phyloP scores from a whole-genome alignment of 2,113 vertebrate species.

The Taurulus bubalis region DNA sequence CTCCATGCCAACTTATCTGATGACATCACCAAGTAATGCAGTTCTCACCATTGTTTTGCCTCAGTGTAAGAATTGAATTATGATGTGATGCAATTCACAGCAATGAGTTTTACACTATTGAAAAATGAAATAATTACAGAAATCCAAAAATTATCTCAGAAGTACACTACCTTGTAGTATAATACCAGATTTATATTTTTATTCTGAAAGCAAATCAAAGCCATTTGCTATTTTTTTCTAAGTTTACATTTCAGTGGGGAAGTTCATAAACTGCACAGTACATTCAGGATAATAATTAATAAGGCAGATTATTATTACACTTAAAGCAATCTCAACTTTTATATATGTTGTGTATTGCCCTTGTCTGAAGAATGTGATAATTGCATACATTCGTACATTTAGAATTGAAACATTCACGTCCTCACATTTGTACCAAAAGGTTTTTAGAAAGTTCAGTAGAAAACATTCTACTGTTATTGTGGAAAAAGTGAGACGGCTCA shows the following conservation, averaged over 20 bases:
- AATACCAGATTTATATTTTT: slow-evolving; percentile 27
- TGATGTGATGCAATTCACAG: slow-evolving; percentile 83
- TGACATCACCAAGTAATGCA: slow-evolving; percentile 84
- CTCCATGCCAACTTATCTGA: slow-evolving; percentile 76
- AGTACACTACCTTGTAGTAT: slow-evolving; percentile 45
- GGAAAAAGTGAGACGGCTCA: slow-evolving; percentile 7
- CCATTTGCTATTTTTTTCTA: not conserved
- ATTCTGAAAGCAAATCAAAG: slow-evolving; percentile 26
- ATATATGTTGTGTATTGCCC: not conserved
- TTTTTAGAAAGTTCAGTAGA: not conserved
- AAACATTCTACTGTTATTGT: not conserved
- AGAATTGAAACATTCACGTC: not conserved
- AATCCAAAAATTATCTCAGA: slow-evolving; percentile 61
- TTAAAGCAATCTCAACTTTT: not conserved
- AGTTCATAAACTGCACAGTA: slow-evolving; percentile 1
- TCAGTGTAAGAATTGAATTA: slow-evolving; percentile 64
- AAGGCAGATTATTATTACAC: not conserved
- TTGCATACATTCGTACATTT: not conserved
- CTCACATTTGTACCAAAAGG: not conserved
- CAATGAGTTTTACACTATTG: slow-evolving; percentile 70
- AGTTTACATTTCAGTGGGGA: not conserved
- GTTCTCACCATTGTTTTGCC: slow-evolving; percentile 65
- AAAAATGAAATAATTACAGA: slow-evolving; percentile 70
- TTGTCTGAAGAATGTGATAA: not conserved
- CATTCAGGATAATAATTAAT: not conserved